Conservation (phyloP, 92 coral and sea anemone species). For the Nematostella vectensis region DNA sequence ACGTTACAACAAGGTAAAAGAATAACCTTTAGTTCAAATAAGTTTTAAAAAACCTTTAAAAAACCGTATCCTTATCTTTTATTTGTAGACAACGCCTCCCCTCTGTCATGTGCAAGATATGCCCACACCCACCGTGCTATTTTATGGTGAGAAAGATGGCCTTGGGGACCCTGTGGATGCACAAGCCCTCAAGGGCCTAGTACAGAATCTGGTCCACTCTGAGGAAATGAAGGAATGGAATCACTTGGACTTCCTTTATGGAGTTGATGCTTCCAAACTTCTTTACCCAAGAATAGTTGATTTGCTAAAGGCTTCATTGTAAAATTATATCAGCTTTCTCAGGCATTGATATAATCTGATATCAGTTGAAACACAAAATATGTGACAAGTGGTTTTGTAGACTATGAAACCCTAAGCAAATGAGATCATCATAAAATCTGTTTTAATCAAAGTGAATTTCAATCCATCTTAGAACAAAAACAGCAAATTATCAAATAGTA, state of each 20-base stretch:
- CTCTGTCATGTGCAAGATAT: constrained; percentile 50
- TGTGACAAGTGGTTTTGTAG: too few species aligned
- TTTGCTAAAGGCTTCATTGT: too few species aligned
- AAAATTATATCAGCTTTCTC: too few species aligned
- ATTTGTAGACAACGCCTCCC: constrained; percentile 59
- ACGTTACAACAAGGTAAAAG: constrained; percentile 55
- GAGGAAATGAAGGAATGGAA: constrained; percentile 59
- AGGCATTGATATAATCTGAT: too few species aligned
- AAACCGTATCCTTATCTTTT: background rate
- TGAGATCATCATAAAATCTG: too few species aligned
- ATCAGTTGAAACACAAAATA: too few species aligned
- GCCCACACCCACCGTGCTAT: constrained; percentile 65
- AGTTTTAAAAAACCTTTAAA: too few species aligned
- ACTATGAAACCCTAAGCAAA: too few species aligned
- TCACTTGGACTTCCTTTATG: constrained; percentile 69
- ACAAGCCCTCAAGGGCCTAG: constrained; percentile 32
- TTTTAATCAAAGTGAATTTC: too few species aligned
- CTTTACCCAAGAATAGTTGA: constrained; percentile 44
- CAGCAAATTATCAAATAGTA: too few species aligned
- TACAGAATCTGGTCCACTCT: constrained; percentile 40
- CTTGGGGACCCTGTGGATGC: constrained; percentile 73
- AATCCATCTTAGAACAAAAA: too few species aligned
- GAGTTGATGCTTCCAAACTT: constrained; percentile 48
- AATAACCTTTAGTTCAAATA: background rate
- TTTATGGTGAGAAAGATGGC: constrained; percentile 57